Percentiles rank a stretch among this genome's conserved stretches.
Conservation (phyloP, 64 coral and sea anemone species). For the Platygyra sinensis region DNA sequence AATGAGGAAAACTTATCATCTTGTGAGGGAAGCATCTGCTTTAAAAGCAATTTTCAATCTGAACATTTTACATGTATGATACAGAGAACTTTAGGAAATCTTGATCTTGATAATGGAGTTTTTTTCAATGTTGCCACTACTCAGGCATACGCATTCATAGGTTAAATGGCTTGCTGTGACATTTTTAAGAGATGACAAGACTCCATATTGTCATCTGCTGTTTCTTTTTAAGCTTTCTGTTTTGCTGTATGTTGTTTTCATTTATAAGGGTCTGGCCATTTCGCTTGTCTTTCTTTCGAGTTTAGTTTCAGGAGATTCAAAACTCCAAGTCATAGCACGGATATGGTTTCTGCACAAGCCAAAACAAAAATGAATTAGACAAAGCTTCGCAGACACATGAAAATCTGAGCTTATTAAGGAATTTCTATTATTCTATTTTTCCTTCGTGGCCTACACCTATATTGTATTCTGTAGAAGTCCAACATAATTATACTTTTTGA, state of each 20-base stretch:
- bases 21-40: not conserved
- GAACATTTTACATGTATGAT: not conserved
- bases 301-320: not conserved
- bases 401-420: no score
- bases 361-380: not conserved
- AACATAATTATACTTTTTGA: no score
- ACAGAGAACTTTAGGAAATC: no score
- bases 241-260: constrained; percentile 21
- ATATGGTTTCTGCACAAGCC: constrained; percentile 18
- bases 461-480: no score
- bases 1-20: no score
- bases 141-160: no score
- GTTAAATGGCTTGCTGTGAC: no score
- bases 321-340: constrained; percentile 14
- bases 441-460: no score
- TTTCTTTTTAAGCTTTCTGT: not conserved
- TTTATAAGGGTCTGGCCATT: not conserved
- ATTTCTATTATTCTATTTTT: no score
- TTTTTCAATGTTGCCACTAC: no score
- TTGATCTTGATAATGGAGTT: no score
- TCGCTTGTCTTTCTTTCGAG: constrained; percentile 1
- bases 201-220: not conserved
- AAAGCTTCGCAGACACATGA: no score
- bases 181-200: not conserved
- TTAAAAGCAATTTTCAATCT: not conserved